These are phyloP conservation scores for Drosophila lacicola DNA, from an alignment of 2,888 invertebrate species.

Conservation along the genomic window DNA sequence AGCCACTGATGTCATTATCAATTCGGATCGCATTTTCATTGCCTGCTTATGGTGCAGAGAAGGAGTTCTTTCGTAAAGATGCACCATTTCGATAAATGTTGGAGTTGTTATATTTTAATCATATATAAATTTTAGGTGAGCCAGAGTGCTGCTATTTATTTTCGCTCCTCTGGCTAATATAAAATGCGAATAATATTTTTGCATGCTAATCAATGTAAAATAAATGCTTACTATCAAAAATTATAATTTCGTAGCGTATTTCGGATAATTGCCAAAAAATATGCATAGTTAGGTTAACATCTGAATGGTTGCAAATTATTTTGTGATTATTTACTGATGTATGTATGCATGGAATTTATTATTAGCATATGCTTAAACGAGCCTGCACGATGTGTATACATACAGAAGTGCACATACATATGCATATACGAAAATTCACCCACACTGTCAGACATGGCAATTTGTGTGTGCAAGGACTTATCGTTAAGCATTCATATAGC, in stretches of 20 bases:
- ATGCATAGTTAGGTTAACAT: conserved; percentile 3
- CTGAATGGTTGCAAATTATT: conserved; percentile 1
- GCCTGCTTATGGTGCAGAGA: conserved; percentile 1
- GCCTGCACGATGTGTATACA: neutral
- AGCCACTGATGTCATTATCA: conserved; percentile 55
- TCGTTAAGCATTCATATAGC: conserved; percentile 37
- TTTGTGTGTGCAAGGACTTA: conserved; percentile 26
- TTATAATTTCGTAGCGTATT: neutral
- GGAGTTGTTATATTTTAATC: too few relatives aligned
- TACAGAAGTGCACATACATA: neutral
- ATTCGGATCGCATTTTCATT: conserved; percentile 33
- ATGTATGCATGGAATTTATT: conserved; percentile 3
- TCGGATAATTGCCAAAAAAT: neutral
- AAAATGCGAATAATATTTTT: neutral
- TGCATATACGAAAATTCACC: neutral
- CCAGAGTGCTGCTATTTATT: too few relatives aligned
- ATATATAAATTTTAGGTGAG: too few relatives aligned
- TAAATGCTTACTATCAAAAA: neutral
- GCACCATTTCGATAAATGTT: too few relatives aligned
- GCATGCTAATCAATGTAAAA: conserved; percentile 4
- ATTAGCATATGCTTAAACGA: conserved; percentile 14
- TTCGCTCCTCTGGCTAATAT: neutral
- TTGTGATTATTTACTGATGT: neutral
- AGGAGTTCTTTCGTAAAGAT: too few relatives aligned
- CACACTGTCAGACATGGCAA: conserved; percentile 9